A percentile compares a stretch with the other conserved stretches of the same genome.
Conservation (phyloP, 2,797 vertebrate genomes). For the Hephaestus fuliginosus region DNA sequence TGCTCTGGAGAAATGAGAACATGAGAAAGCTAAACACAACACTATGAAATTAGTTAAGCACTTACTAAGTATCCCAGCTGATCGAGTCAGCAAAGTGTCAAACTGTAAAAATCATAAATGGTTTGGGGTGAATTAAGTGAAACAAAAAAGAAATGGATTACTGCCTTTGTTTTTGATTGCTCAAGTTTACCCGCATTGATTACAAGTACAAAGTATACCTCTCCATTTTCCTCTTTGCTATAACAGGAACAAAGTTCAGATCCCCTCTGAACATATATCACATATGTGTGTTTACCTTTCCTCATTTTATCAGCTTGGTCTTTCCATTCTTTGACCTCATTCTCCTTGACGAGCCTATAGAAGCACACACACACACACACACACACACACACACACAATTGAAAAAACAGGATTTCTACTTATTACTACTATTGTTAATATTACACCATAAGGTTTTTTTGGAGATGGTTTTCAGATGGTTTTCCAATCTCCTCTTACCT, state of each 20-base stretch:
- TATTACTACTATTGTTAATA: not conserved
- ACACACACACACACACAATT: not conserved
- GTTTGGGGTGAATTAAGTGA: not conserved
- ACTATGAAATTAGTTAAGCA: not conserved
- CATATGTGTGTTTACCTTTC: constrained; percentile 88
- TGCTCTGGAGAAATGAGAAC: constrained; percentile 86
- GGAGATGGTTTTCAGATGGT: no score
- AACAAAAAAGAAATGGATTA: not conserved
- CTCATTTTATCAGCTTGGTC: constrained; percentile 97
- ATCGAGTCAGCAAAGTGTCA: not conserved
- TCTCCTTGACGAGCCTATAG: constrained; percentile 94
- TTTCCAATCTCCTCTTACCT: no score
- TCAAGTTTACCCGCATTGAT: not conserved
- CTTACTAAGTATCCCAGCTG: not conserved
- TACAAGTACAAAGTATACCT: not conserved
- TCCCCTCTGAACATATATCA: not conserved
- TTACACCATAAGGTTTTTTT: not conserved
- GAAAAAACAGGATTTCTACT: not conserved
- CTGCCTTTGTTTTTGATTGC: not conserved
- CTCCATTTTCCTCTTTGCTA: not conserved
- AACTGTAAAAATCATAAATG: not conserved
- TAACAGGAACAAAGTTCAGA: not conserved
- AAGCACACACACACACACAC: constrained; percentile 2
- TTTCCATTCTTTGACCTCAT: constrained; percentile 96
- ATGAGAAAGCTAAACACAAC: not conserved